Conservation (phyloP, 1,140 invertebrate species). For the Bilobella aurantiaca region DNA sequence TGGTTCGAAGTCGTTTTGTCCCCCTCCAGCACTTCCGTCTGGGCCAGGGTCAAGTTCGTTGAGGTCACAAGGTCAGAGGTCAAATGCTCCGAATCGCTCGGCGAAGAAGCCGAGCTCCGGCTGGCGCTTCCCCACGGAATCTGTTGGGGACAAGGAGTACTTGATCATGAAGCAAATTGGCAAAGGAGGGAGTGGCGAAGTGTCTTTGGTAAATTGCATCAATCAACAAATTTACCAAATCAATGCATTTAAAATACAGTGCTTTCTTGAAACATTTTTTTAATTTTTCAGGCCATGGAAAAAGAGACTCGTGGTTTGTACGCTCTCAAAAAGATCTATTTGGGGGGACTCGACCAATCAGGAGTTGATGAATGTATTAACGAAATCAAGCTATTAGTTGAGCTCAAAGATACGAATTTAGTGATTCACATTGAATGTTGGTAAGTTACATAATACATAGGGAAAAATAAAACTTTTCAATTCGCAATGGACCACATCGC, state of each 20-base stretch:
- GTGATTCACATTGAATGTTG: conserved; percentile 80
- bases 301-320: conserved; percentile 36
- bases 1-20: neutral
- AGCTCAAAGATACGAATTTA: conserved; percentile 66
- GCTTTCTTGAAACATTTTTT: conserved; percentile 5
- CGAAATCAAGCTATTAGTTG: conserved; percentile 75
- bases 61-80: too few relatives aligned
- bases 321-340: conserved; percentile 58
- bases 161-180: conserved; percentile 44
- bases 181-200: conserved; percentile 52
- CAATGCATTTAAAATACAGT: neutral
- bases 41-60: too few relatives aligned
- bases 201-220: conserved; percentile 46
- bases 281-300: conserved; percentile 43
- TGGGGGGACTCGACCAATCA: conserved; percentile 55
- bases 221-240: too few relatives aligned
- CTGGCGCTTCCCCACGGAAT: conserved; percentile 27
- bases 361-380: conserved; percentile 72
- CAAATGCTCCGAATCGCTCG: neutral
- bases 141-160: conserved; percentile 42
- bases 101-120: conserved; percentile 10
- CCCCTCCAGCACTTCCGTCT: conserved; percentile 6
- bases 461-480: conserved; percentile 12
- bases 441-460: conserved; percentile 60
- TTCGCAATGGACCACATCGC: conserved; percentile 20